Evolutionary conservation across 2,113 vertebrate genomes (phyloP).

Genomic region (Martes martes): DNA sequence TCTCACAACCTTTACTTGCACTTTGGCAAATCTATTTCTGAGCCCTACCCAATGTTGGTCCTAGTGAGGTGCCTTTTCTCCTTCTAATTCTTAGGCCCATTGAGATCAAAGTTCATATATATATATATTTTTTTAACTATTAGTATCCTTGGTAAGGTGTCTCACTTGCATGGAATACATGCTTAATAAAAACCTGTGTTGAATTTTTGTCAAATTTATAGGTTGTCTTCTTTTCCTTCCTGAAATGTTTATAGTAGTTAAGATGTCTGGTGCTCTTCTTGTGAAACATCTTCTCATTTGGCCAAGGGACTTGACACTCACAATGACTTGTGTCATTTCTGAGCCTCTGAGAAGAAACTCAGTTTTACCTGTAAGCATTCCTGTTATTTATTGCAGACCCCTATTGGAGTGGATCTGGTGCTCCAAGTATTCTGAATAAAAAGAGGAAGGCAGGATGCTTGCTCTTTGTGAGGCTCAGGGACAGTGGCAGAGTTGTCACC

Average conservation of each 20-base stretch:
- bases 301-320: not conserved
- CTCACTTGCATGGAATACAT: not conserved
- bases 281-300: not conserved
- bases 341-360: not conserved
- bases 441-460: not conserved
- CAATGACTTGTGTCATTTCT: not conserved
- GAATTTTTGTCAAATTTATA: not conserved
- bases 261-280: not conserved
- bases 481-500: not conserved
- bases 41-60: not conserved
- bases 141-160: not conserved
- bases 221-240: not conserved
- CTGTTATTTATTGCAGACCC: not conserved
- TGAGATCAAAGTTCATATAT: not conserved
- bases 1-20: not conserved
- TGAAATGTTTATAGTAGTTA: not conserved
- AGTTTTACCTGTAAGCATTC: not conserved
- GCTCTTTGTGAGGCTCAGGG: not conserved
- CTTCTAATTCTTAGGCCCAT: not conserved
- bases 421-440: not conserved
- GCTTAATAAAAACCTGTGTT: not conserved
- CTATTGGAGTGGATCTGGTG: not conserved
- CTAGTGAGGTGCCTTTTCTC: not conserved
- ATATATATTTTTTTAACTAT: not conserved
- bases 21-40: not conserved